Evolutionary conservation across 1,140 invertebrate species (phyloP).

Genomic region (Anastatus disparis): DNA sequence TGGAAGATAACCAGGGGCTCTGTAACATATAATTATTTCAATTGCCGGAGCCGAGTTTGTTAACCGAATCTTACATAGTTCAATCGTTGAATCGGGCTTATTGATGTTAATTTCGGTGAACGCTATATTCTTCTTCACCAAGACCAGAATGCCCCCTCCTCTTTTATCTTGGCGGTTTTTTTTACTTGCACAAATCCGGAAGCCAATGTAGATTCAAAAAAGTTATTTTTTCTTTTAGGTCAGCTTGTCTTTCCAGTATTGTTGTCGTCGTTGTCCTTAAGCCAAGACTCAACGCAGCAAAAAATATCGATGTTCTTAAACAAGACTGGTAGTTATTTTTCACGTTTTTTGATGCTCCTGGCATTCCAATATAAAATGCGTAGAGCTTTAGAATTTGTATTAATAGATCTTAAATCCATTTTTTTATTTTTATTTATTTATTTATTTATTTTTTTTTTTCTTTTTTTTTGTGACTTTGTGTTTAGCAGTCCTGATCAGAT

Average conservation of each 20-base stretch:
- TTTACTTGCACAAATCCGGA: too few relatives aligned
- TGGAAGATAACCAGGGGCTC: background rate
- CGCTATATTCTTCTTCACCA: too few relatives aligned
- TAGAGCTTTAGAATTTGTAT: background rate
- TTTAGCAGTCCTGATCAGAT: background rate
- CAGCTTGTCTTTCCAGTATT: too few relatives aligned
- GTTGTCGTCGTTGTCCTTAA: background rate
- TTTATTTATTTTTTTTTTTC: too few relatives aligned
- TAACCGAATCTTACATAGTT: background rate
- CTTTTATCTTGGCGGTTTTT: too few relatives aligned
- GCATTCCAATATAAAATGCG: background rate
- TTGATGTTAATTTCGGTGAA: too few relatives aligned
- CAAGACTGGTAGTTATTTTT: background rate
- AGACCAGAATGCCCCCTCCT: too few relatives aligned
- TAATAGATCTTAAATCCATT: background rate
- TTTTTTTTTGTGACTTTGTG: too few relatives aligned
- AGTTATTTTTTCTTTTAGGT: too few relatives aligned
- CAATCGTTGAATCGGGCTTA: background rate
- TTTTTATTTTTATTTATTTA: too few relatives aligned
- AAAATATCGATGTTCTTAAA: background rate
- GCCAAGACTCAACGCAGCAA: background rate
- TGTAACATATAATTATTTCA: conserved; percentile 5
- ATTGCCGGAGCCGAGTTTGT: background rate
- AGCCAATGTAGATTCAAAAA: too few relatives aligned
- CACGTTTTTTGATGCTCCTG: background rate